Base-by-base conservation (phyloP, 2,888 invertebrate genomes). In the Dasysyrphus albostriatus region DNA sequence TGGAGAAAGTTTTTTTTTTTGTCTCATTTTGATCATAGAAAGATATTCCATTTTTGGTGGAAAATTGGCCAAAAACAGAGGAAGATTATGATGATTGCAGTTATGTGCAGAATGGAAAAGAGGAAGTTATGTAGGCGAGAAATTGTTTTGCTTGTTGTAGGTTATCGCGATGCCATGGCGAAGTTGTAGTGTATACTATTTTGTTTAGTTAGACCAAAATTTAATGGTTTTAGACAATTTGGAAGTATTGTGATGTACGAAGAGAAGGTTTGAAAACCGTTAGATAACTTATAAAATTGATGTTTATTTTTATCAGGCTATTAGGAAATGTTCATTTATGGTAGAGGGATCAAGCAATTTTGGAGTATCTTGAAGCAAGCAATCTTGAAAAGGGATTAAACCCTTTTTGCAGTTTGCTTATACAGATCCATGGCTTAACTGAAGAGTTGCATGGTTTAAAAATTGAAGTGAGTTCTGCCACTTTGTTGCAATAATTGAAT, bases 31-130 rank as follows among this genome's bases (percentile, higher is more conserved):
- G 80, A 80, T 80, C 69, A 32, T 32, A 51, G 34, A 63, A 0
- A 74, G 79, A 79, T 75, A 75, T 80, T 70, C 75, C 80, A 84
- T 84, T 80, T 84, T 84, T 80, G 83, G 83, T 51, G 10, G 58
- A 32, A 83, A 83, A 83, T 79, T 83, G 83, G 79, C 74, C 74
- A 79, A 32, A 58, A 10, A 12, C 2, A 58, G 54, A 69, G 61
- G 69, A 74, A 74, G 69, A 75, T 72, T 63, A 79, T 74, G 74
- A 80, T 75, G 73, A 73, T 83, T 67, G 65, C 32, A 74, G 69
- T 63, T 75, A 83, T 79, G 70, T 67, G 37, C 19, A 44, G 65
- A 51, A 51, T 61, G 49, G 51, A 19, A 44, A 80, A 70, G 63
- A 84, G 80, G 80, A 76, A 76, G 76, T 75, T 80, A 32, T 65